Base-by-base conservation (phyloP, 1,140 invertebrate genomes). In the Araneus ventricosus region DNA sequence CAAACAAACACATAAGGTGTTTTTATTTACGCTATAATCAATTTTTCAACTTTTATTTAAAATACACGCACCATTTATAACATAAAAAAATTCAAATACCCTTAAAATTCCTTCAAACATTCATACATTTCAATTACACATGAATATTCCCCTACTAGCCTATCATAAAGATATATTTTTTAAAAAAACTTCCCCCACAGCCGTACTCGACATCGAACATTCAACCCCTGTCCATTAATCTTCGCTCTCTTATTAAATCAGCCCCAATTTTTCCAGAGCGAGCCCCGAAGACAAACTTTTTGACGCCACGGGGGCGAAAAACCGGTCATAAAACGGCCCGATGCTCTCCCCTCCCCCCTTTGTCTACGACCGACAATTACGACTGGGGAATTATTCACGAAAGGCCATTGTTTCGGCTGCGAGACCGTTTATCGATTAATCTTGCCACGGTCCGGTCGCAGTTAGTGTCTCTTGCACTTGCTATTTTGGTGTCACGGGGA, bases 281-380 rank as follows among this genome's bases (percentile, higher is more conserved):
- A 75, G 30, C n/a, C 30, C 4, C 70, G 70, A 75, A 75, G 70
- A 75, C 70, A 34, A 34, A 75, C 70, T 75, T 75, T 75, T 75
- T 75, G 70, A 34, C 70, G 70, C 70, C 70, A 75, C 24, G 59
- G 30, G 30, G 70, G 70, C 70, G 70, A 75, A 75, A 37, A 75
- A 75, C 30, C 70, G 34, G 34, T 10, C 82, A 27, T 45, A 84
- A 84, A 84, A 84, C 20, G 82, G 82, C 45, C 45, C 79, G 79
- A 61, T 37, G 84, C 84, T 57, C 84, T 45, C 6, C 45, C 45
- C 5, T 14, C 45, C 45, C 10, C 45, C 22, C 57, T 87, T 87
- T 87, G 85, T 87, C 85, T 87, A 87, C 85, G 34, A 52, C 59
- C 85, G 52, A 87, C 85, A 87, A 87, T 87, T 87, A 87, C 85